Evolutionary conservation across 2,888 invertebrate genomes (phyloP).

Genomic region (Ceraclea dissimilis): DNA sequence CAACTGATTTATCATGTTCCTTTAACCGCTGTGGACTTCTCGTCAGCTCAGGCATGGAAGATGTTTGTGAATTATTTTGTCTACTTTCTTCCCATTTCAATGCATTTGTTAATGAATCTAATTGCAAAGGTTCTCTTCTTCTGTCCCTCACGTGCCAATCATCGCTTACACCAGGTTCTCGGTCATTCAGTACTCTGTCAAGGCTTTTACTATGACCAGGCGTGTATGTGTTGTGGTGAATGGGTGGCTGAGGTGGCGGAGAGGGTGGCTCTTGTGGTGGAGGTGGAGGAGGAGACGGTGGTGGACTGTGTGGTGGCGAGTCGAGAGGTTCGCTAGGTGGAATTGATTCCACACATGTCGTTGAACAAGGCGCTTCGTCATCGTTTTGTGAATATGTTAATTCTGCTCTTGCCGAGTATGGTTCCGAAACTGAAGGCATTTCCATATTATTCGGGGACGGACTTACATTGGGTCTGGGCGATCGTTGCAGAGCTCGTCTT

Average conservation of each 20-base stretch:
- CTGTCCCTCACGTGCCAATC: constrained; percentile 35
- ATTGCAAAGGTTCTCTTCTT: constrained; percentile 51
- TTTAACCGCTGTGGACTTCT: constrained; percentile 31
- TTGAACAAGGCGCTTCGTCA: constrained; percentile 20
- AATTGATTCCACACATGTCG: constrained; percentile 19
- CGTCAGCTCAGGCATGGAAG: constrained; percentile 57
- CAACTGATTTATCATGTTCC: constrained; percentile 25
- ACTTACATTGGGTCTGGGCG: constrained; percentile 36
- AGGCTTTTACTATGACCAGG: constrained; percentile 49
- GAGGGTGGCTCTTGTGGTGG: constrained; percentile 35
- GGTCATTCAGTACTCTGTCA: constrained; percentile 60
- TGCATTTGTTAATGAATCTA: constrained; percentile 29
- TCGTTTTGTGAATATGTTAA: constrained; percentile 21
- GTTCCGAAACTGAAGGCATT: constrained; percentile 12
- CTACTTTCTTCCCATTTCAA: constrained; percentile 28
- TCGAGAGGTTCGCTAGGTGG: constrained; percentile 23
- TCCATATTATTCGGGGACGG: constrained; percentile 33
- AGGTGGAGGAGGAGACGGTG: constrained; percentile 33
- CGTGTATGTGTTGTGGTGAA: constrained; percentile 37
- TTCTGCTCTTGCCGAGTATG: constrained; percentile 19
- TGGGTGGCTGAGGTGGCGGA: constrained; percentile 29
- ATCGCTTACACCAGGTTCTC: constrained; percentile 42
- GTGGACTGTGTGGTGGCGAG: constrained; percentile 21
- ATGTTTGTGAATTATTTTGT: constrained; percentile 37
- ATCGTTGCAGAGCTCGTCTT: constrained; percentile 42